These are phyloP conservation scores for Chaetorhynchus papuensis DNA, from an alignment of 2,113 vertebrate species.

Conservation along the genomic window DNA sequence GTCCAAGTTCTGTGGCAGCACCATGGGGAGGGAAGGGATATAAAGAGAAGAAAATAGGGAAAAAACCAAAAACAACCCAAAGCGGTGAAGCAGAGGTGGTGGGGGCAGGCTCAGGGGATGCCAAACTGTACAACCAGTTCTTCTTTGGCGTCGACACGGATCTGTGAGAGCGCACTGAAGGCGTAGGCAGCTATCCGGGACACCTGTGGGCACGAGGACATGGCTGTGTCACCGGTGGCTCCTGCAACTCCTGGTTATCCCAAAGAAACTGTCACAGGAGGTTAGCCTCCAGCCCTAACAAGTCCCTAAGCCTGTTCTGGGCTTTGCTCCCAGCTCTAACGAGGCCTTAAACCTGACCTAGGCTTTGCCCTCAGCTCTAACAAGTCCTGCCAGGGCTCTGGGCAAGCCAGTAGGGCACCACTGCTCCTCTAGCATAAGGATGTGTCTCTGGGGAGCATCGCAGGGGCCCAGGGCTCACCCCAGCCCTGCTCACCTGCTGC, in stretches of 20 bases:
- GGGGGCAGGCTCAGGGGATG: constrained; percentile 80
- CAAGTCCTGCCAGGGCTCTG: not conserved
- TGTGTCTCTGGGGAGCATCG: not conserved
- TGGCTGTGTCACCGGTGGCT: not conserved
- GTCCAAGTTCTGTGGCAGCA: constrained; percentile 22
- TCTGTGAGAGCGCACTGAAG: constrained; percentile 96
- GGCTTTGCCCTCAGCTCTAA: not conserved
- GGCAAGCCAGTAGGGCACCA: not conserved
- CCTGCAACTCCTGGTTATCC: accelerated
- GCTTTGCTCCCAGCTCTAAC: not conserved
- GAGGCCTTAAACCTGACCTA: not conserved
- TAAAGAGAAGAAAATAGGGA: not conserved
- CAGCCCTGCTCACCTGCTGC: constrained; percentile 82
- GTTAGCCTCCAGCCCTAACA: accelerated
- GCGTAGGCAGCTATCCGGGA: constrained; percentile 93
- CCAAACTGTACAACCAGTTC: constrained; percentile 96
- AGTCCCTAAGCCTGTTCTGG: not conserved
- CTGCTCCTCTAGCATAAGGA: not conserved
- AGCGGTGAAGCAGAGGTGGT: not conserved
- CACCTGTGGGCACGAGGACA: constrained; percentile 70
- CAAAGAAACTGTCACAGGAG: not conserved
- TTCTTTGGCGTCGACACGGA: constrained; percentile 93
- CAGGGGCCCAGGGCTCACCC: not conserved
- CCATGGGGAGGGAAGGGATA: constrained; percentile 23
- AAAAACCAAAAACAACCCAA: not conserved